Evolutionary conservation across 2,888 invertebrate species (phyloP), one percentile per base, ranked within the genome.

Genomic region (Gymnoscelis rufifasciata): DNA sequence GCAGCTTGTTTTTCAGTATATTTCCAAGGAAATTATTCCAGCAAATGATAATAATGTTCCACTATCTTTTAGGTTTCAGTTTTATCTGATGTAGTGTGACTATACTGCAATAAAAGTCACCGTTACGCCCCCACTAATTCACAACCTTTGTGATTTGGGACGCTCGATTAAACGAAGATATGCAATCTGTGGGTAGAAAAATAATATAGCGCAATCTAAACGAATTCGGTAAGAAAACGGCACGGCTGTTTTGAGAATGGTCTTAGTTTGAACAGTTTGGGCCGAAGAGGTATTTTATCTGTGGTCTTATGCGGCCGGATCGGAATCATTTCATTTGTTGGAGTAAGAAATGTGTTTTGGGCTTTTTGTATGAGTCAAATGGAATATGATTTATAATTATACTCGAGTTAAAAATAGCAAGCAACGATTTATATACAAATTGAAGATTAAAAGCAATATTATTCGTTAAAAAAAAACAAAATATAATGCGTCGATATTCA

Each of bases 71-170:
- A n/a, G 14, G 38, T 6, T 6, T 2, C 1, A 26, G 8, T 19
- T 2, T 19, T 19, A 19, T 19, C 19, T 3, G 19, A 19, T 19
- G 3, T 19, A 2, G 19, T 5, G 19, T 19, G 19, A 19, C 19
- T 19, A 3, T 19, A 19, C 19, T 19, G 19, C 19, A 19, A 19
- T 13, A 44, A 38, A 8, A 37, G 8, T 10, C 35, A 24, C 14
- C 27, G 42, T 7, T 12, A 19, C 35, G 7, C 7, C 60, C 59
- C 55, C 55, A 52, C 56, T 68, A 66, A 67, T 65, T 69, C 69
- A 68, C 73, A 68, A 61, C 67, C 60, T 57, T 68, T 70, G 62
- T 71, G 68, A 74, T 71, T 71, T 66, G 55, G 52, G 64, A 64
- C 61, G 68, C 67, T 62, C 73, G 69, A 74, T 74, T 75, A 71